These are phyloP conservation scores for Marisa cornuarietis DNA, from an alignment of 1,140 invertebrate species.

Conservation along the genomic window DNA sequence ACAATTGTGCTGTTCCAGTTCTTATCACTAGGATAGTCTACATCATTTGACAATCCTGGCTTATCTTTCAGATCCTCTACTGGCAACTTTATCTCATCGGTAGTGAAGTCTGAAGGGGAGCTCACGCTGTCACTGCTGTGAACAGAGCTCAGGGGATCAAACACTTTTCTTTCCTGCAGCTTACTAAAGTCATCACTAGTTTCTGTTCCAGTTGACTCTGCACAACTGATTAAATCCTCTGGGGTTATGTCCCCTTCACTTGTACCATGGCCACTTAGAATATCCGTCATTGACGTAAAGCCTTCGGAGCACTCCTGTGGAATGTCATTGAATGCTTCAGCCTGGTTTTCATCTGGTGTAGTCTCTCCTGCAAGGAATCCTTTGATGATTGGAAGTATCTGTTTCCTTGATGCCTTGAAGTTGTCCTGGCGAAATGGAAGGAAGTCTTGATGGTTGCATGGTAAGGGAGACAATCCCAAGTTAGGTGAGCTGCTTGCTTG, in stretches of 20 bases:
- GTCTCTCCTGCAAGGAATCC: slow-evolving; percentile 43
- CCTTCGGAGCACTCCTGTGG: slow-evolving; percentile 3
- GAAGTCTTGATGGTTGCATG: slow-evolving; percentile 33
- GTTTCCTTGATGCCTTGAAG: slow-evolving; percentile 55
- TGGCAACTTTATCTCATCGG: not conserved
- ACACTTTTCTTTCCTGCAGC: slow-evolving; percentile 1
- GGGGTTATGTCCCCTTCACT: slow-evolving; percentile 18
- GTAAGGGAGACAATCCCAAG: slow-evolving; percentile 40
- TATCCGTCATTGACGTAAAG: slow-evolving; percentile 17
- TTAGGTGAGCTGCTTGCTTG: slow-evolving; percentile 35
- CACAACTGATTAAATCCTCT: slow-evolving; percentile 16
- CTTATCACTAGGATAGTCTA: too few species aligned
- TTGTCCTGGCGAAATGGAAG: slow-evolving; percentile 55
- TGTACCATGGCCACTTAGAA: slow-evolving; percentile 9
- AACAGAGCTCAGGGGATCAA: slow-evolving; percentile 11
- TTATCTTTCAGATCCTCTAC: not conserved
- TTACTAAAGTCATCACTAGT: not conserved
- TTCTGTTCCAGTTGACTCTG: not conserved
- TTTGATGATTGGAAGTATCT: slow-evolving; percentile 59
- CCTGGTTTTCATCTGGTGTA: slow-evolving; percentile 37
- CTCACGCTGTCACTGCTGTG: slow-evolving; percentile 16
- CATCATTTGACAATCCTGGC: too few species aligned
- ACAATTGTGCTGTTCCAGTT: too few species aligned
- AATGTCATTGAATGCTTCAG: slow-evolving; percentile 14
- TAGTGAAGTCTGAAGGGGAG: slow-evolving; percentile 3